Percentiles rank a stretch among this genome's conserved stretches.
Evolutionary conservation across 2,888 invertebrate species (phyloP).

Genomic region (Stenodera caucasica): DNA sequence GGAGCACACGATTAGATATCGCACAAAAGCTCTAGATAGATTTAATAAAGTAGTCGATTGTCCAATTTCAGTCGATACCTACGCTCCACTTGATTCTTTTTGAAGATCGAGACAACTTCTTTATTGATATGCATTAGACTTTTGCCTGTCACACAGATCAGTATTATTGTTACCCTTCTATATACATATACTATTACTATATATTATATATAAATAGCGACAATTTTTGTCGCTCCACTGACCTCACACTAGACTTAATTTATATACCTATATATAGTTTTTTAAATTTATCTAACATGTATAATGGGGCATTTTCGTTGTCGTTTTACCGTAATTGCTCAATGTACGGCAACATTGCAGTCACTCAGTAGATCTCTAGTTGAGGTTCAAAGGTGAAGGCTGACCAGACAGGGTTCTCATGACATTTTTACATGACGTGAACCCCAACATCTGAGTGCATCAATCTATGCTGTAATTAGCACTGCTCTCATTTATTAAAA

Average conservation of each 20-base stretch:
- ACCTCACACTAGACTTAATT: not conserved
- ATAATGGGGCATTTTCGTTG: conserved; percentile 2
- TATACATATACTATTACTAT: too few species aligned
- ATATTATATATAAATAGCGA: not conserved
- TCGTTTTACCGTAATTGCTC: not conserved
- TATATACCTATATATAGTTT: not conserved
- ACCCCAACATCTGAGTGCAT: conserved; percentile 47
- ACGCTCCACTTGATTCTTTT: conserved; percentile 43
- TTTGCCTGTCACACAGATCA: conserved; percentile 35
- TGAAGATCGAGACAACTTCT: conserved; percentile 36
- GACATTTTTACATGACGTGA: conserved; percentile 46
- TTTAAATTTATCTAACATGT: not conserved
- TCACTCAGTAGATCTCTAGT: conserved; percentile 16
- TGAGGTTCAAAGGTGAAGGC: conserved; percentile 39
- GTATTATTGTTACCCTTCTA: not conserved
- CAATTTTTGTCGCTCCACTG: conserved; percentile 34
- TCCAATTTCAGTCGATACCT: conserved; percentile 50
- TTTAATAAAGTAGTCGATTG: conserved; percentile 56
- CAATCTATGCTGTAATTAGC: conserved; percentile 51
- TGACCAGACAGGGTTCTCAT: conserved; percentile 42
- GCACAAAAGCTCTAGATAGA: conserved; percentile 53
- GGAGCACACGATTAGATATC: conserved; percentile 53
- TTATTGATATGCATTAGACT: conserved; percentile 54
- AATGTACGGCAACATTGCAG: conserved; percentile 29
- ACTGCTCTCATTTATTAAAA: conserved; percentile 50